phyloP scores from a whole-genome alignment of 2,113 vertebrate genomes.

The Bos taurus region ARS-UCD2.0 NC_037337.1:98772501-98773000 shows the following conservation, averaged over 20 bases:
- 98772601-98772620: background rate
- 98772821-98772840: background rate
- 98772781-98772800: background rate
- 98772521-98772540: background rate
- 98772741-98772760: fast-evolving
- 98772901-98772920: background rate
- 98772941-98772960: background rate
- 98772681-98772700: background rate
- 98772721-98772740: background rate
- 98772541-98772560: background rate
- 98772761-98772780: background rate
- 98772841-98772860: background rate
- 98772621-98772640: background rate
- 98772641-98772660: background rate
- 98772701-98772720: background rate
- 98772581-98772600: background rate
- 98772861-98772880: background rate
- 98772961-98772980: background rate
- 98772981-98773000: background rate
- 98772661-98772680: background rate
- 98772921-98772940: background rate
- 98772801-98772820: background rate
- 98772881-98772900: background rate
- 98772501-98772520: background rate
- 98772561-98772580: background rate